Evolutionary conservation across 2,113 vertebrate genomes (phyloP).

Genomic region (Cephalopterus ornatus): DNA sequence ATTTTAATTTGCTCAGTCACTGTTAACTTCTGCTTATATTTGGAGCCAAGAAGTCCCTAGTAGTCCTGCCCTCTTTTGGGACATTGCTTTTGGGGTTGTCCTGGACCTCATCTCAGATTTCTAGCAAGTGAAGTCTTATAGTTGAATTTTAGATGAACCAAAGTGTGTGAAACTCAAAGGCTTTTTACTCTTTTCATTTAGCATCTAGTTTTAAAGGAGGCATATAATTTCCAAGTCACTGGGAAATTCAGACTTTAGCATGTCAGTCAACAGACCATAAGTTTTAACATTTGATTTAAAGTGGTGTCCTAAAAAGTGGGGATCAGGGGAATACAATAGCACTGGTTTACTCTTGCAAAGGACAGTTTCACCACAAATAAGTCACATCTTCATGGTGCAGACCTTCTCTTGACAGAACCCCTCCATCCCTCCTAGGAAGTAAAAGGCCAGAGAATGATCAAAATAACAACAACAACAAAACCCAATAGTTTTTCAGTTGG

Average conservation of each 20-base stretch:
- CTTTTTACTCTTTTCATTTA: not conserved
- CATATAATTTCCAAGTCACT: not conserved
- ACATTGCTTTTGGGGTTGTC: not conserved
- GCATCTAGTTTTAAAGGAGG: not conserved
- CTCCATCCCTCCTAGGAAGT: not conserved
- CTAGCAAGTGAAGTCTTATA: rapidly evolving
- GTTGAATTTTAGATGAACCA: not conserved
- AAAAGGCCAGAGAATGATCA: constrained; percentile 1
- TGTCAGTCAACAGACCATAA: not conserved
- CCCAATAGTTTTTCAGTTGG: not conserved
- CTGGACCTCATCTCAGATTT: not conserved
- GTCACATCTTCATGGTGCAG: not conserved
- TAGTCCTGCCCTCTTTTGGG: not conserved
- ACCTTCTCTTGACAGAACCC: not conserved
- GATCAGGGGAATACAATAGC: not conserved
- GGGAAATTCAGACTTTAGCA: not conserved
- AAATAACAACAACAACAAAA: not conserved
- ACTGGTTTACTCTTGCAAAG: not conserved
- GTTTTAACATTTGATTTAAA: not conserved
- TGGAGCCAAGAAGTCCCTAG: not conserved
- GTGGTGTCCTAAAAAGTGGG: not conserved
- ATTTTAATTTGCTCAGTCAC: not conserved
- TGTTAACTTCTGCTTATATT: not conserved
- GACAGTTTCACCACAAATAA: not conserved
- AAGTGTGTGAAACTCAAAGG: not conserved